Conservation (phyloP, 2,888 invertebrate species). For the Pammene aurita region DNA sequence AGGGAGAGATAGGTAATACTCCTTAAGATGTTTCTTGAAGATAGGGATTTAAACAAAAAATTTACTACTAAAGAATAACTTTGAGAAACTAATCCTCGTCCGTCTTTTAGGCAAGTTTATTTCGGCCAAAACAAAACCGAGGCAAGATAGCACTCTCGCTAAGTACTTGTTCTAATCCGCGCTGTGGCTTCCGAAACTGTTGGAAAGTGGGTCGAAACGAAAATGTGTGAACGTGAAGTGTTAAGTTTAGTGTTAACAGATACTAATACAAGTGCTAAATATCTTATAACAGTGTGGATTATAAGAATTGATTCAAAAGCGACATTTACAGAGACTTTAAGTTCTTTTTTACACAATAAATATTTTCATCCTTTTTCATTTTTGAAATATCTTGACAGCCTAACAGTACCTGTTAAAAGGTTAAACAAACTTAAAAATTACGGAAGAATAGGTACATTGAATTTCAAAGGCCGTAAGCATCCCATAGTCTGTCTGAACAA, state of each 20-base stretch:
- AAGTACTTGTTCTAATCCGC: slow-evolving; percentile 28
- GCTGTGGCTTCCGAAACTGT: slow-evolving; percentile 25
- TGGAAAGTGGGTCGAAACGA: slow-evolving; percentile 36
- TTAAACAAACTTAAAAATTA: no score
- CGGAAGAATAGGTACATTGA: no score
- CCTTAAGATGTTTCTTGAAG: no score
- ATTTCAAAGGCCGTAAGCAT: no score
- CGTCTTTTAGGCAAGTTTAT: slow-evolving; percentile 17
- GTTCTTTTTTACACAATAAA: no score
- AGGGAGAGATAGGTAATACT: no score
- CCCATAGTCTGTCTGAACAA: no score
- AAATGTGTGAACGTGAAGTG: slow-evolving; percentile 39
- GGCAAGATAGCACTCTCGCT: slow-evolving; percentile 48
- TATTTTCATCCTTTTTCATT: neutral
- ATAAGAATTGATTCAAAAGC: neutral
- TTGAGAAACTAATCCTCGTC: neutral
- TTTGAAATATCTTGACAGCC: neutral
- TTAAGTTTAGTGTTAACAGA: slow-evolving; percentile 34
- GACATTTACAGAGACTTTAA: no score
- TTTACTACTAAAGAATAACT: neutral
- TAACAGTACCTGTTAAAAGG: neutral
- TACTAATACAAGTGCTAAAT: slow-evolving; percentile 37
- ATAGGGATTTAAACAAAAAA: no score
- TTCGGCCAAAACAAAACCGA: slow-evolving; percentile 69
- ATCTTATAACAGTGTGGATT: slow-evolving; percentile 17